Evolutionary conservation across 2,888 invertebrate species (phyloP).

Genomic region (Drosophila paramelanica): DNA sequence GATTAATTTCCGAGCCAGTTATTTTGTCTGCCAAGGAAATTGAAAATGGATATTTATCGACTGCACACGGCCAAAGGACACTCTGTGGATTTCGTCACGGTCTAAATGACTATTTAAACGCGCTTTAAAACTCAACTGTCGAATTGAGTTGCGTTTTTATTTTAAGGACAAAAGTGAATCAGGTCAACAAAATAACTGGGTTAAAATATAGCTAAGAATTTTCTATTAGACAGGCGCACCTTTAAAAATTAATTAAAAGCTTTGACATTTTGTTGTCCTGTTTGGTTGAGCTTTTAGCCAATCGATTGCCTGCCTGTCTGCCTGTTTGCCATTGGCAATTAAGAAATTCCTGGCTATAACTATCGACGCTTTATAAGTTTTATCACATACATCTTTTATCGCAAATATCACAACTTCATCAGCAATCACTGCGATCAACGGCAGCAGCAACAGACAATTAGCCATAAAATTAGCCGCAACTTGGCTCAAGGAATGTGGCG

Average conservation of each 20-base stretch:
- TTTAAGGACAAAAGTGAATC: constrained; percentile 8
- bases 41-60: constrained; percentile 42
- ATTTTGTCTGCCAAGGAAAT: constrained; percentile 47
- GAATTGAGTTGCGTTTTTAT: constrained; percentile 2
- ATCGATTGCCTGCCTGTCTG: constrained; percentile 24
- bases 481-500: constrained; percentile 71
- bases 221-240: constrained; percentile 1
- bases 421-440: constrained; percentile 63
- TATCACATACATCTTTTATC: constrained; percentile 77
- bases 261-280: constrained; percentile 41
- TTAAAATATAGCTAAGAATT: constrained; percentile 1
- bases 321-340: constrained; percentile 51
- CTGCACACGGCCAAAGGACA: not conserved
- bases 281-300: constrained; percentile 7
- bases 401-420: constrained; percentile 79
- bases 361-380: constrained; percentile 72
- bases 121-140: constrained; percentile 21
- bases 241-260: constrained; percentile 32
- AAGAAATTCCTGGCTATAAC: constrained; percentile 71
- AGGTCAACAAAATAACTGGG: constrained; percentile 36
- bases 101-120: constrained; percentile 2
- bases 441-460: constrained; percentile 66
- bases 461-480: constrained; percentile 78
- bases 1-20: constrained; percentile 45
- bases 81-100: constrained; percentile 1